A percentile compares a stretch with the other conserved stretches of the same genome.
These are phyloP conservation scores for Actias luna DNA, from an alignment of 2,888 invertebrate species.

Conservation along the genomic window DNA sequence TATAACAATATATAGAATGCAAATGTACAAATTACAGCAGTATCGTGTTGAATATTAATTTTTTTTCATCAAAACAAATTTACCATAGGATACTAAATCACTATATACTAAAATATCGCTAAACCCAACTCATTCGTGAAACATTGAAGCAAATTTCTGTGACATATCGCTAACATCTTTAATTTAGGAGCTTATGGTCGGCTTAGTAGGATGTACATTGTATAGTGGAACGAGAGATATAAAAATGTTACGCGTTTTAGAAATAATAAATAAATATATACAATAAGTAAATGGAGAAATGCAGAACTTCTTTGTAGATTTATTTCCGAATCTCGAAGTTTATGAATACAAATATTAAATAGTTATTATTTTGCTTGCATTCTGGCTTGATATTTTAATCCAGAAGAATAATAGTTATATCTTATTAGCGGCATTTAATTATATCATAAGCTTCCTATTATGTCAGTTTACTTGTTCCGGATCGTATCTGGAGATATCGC, in stretches of 20 bases:
- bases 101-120: conserved; percentile 8
- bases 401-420: no score
- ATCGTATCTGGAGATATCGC: no score
- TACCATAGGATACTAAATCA: background rate
- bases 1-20: background rate
- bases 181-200: conserved; percentile 21
- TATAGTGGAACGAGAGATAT: background rate
- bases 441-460: no score
- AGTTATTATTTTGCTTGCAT: no score
- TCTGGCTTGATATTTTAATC: no score
- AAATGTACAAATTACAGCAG: background rate
- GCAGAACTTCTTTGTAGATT: background rate
- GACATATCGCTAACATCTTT: conserved; percentile 21
- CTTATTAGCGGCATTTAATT: no score
- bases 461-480: no score
- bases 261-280: background rate
- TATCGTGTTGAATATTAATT: background rate
- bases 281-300: background rate
- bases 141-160: conserved; percentile 16
- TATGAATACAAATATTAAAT: no score
- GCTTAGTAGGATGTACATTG: conserved; percentile 6
- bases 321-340: background rate
- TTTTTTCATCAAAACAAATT: background rate
- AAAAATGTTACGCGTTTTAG: background rate
- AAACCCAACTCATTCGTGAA: conserved; percentile 9